phyloP scores from a whole-genome alignment of 2,113 vertebrate genomes.

The Camelus dromedarius region DNA sequence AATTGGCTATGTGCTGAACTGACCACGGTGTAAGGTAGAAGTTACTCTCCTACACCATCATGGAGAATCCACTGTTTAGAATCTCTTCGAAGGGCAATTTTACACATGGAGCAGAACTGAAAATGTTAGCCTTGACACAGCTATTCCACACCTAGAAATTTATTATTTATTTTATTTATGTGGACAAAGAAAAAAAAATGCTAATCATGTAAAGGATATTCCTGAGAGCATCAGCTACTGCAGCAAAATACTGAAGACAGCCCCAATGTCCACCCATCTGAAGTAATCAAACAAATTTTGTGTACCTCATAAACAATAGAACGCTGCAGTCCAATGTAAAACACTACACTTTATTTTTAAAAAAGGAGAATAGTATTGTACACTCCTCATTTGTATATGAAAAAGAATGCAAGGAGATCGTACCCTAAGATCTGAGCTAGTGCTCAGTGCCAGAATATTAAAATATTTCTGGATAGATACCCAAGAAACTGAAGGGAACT shows the following conservation, averaged over 20 bases:
- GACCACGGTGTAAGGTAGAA: not conserved
- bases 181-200: not conserved
- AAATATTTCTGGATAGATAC: slow-evolving; percentile 52
- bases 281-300: not conserved
- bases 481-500: not conserved
- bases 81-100: not conserved
- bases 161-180: slow-evolving; percentile 43
- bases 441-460: not conserved
- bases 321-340: not conserved
- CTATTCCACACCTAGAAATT: not conserved
- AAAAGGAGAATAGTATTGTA: not conserved
- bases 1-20: not conserved
- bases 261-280: not conserved
- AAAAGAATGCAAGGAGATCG: not conserved
- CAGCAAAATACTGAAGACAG: slow-evolving; percentile 20
- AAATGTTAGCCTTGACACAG: not conserved
- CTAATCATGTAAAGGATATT: not conserved
- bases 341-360: not conserved
- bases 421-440: not conserved
- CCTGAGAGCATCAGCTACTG: not conserved
- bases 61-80: not conserved
- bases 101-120: slow-evolving; percentile 32
- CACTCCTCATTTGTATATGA: not conserved
- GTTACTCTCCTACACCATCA: not conserved
- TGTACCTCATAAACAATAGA: not conserved